Percentiles rank a stretch among this genome's conserved stretches.
Conservation (phyloP, 2,113 vertebrate species). For the Odontesthes bonariensis region DNA sequence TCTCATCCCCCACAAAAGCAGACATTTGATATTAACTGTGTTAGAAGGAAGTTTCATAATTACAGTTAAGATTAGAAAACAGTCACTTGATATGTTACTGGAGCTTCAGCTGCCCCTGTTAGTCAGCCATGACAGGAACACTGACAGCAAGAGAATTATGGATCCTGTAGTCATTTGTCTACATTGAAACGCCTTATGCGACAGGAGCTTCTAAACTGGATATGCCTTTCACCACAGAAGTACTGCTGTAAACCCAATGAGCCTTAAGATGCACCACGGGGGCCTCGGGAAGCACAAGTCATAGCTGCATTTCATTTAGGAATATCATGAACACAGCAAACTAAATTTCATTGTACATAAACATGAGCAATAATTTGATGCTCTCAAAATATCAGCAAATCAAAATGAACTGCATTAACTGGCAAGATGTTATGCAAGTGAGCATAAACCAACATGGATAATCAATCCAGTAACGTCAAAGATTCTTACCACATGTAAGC, state of each 20-base stretch:
- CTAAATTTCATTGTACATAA: too few relatives aligned
- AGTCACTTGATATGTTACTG: slow-evolving; percentile 59
- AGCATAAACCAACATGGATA: too few relatives aligned
- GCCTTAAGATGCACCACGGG: not conserved
- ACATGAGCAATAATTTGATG: too few relatives aligned
- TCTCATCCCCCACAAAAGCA: not conserved
- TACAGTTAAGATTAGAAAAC: slow-evolving; percentile 74
- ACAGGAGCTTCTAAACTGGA: not conserved
- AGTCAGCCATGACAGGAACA: slow-evolving; percentile 14
- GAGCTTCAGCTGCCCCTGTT: slow-evolving; percentile 21
- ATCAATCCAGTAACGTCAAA: too few relatives aligned
- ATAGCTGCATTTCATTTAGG: not conserved
- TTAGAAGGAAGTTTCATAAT: slow-evolving; percentile 34
- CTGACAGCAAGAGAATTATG: slow-evolving; percentile 17
- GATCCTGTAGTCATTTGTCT: slow-evolving; percentile 13
- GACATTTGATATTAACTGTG: slow-evolving; percentile 26
- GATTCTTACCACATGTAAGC: too few relatives aligned
- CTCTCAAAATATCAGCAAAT: too few relatives aligned
- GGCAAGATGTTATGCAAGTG: too few relatives aligned
- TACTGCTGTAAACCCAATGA: not conserved
- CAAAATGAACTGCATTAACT: too few relatives aligned
- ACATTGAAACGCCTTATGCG: not conserved
- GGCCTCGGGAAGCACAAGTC: not conserved
- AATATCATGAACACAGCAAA: not conserved
- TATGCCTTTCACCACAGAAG: not conserved